Conservation (phyloP, 2,113 vertebrate species). For the Barbus barbus region DNA sequence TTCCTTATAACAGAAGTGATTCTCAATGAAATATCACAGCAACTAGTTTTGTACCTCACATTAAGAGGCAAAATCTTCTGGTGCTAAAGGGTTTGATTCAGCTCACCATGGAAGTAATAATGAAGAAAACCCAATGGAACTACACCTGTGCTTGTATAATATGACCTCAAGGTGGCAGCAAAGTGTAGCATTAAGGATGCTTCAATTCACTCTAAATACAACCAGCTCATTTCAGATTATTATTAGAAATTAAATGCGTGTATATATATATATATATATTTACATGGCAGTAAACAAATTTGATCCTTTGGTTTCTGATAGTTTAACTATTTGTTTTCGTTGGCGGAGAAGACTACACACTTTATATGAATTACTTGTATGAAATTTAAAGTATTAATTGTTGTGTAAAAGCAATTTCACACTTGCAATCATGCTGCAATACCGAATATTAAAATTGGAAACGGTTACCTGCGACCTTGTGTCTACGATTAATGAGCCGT, state of each 20-base stretch:
- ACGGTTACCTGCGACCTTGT: background rate
- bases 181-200: background rate
- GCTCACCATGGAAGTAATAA: background rate
- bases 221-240: no score
- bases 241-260: no score
- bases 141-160: background rate
- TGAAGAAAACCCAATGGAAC: background rate
- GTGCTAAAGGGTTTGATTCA: background rate
- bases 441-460: background rate
- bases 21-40: background rate
- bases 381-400: background rate
- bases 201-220: background rate
- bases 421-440: background rate
- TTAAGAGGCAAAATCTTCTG: background rate
- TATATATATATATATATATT: no score
- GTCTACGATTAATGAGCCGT: background rate
- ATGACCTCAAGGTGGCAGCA: slow-evolving; percentile 60
- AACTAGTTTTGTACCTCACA: background rate
- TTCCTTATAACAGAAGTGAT: background rate
- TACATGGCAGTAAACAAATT: no score
- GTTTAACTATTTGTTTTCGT: no score
- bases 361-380: background rate
- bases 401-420: background rate
- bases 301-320: no score
- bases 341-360: no score